phyloP scores from a whole-genome alignment of 2,888 invertebrate species.

The Lepidochitona cinerea region DNA sequence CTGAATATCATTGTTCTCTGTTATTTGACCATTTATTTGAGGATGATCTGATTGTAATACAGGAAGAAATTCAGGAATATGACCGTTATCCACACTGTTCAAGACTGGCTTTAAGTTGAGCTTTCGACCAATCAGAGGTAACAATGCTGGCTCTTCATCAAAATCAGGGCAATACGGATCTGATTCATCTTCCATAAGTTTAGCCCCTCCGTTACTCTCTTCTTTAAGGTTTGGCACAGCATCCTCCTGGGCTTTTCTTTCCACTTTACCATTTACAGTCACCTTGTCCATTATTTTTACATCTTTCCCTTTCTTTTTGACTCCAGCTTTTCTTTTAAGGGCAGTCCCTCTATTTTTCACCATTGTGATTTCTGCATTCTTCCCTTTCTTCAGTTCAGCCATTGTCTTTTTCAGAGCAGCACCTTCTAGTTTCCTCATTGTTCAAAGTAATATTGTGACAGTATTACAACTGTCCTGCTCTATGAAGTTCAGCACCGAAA shows the following conservation, averaged over 20 bases:
- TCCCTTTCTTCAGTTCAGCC: neutral
- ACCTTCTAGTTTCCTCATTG: conserved; percentile 1
- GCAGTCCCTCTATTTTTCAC: neutral
- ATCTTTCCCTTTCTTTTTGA: neutral
- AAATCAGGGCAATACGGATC: conserved; percentile 1
- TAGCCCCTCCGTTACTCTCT: neutral
- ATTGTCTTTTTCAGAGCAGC: neutral
- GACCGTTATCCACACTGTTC: neutral
- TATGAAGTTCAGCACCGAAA: too few relatives aligned
- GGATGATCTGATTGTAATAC: neutral
- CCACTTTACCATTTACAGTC: neutral
- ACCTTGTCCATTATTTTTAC: neutral
- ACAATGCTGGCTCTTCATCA: neutral
- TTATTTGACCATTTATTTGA: neutral
- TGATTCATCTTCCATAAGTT: neutral
- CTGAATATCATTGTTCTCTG: neutral
- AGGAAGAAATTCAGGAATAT: neutral
- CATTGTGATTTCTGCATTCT: neutral
- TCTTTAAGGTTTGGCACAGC: neutral
- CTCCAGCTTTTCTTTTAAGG: neutral
- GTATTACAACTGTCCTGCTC: too few relatives aligned
- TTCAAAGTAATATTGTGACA: too few relatives aligned
- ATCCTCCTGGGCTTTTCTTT: neutral
- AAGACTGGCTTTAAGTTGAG: neutral
- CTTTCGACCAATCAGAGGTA: neutral